Conservation (phyloP, 2,113 vertebrate genomes). For the Indri indri region DNA sequence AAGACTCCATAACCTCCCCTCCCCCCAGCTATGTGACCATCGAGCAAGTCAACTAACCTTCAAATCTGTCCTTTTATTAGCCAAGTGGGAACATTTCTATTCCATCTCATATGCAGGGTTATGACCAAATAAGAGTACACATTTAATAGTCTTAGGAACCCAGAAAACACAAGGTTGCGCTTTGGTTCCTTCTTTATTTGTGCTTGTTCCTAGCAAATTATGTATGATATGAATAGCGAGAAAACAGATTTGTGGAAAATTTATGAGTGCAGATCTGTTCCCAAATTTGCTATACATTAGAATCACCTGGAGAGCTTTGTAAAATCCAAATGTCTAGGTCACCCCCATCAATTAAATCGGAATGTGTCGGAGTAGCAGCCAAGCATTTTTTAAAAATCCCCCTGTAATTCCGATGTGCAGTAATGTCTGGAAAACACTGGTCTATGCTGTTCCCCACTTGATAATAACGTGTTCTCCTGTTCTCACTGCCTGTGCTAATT, state of each 20-base stretch:
- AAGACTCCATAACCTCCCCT: neutral
- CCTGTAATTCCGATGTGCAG: neutral
- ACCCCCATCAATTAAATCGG: neutral
- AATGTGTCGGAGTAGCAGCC: neutral
- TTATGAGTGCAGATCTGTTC: neutral
- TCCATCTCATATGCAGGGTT: neutral
- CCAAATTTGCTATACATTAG: neutral
- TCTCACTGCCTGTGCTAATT: neutral
- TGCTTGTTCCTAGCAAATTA: neutral
- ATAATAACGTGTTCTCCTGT: neutral
- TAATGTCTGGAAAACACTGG: neutral
- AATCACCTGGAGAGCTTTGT: neutral
- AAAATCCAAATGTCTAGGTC: neutral
- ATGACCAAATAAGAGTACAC: neutral
- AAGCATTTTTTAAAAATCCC: neutral
- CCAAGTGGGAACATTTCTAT: neutral
- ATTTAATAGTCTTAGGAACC: neutral
- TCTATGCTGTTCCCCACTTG: neutral
- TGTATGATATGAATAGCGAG: neutral
- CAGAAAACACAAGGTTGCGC: neutral
- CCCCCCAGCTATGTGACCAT: slow-evolving; percentile 25
- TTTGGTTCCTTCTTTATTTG: slow-evolving; percentile 3
- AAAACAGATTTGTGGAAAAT: neutral
- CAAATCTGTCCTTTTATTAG: neutral
- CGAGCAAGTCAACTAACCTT: neutral